Percentiles rank a stretch among this genome's conserved stretches.
Evolutionary conservation across 2,113 vertebrate genomes (phyloP).

Genomic region (Penelope pileata): DNA sequence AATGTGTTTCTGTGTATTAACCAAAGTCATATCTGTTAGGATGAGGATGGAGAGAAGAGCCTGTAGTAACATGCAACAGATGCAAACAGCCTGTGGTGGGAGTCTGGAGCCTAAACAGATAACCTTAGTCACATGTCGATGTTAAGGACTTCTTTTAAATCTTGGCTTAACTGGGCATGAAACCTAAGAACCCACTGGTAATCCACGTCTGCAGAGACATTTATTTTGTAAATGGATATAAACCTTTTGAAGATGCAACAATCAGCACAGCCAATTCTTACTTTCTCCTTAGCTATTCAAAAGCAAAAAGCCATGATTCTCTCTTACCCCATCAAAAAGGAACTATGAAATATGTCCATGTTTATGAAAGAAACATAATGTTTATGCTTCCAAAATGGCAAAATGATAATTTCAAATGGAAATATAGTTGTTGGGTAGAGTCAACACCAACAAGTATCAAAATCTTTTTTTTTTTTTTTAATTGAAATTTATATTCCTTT

Average conservation of each 20-base stretch:
- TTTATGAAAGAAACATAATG: not conserved
- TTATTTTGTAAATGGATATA: not conserved
- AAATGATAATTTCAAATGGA: not conserved
- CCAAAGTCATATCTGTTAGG: not conserved
- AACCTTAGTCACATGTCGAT: not conserved
- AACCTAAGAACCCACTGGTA: not conserved
- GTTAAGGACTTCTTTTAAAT: not conserved
- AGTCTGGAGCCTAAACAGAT: not conserved
- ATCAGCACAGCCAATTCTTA: not conserved
- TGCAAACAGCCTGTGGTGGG: not conserved
- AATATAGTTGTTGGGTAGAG: not conserved
- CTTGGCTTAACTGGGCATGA: not conserved
- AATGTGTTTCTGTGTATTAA: not conserved
- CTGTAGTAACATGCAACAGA: not conserved
- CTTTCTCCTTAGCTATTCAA: not conserved
- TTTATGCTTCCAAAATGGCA: not conserved
- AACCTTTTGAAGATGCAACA: not conserved
- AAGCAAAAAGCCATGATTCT: not conserved
- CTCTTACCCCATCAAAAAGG: not conserved
- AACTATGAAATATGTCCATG: not conserved
- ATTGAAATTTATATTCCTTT: not conserved
- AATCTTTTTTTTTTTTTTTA: not conserved
- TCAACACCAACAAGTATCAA: not conserved
- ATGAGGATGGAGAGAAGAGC: fast-evolving
- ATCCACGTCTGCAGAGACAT: not conserved